Percentiles rank a stretch among this genome's conserved stretches.
Evolutionary conservation across 2,888 invertebrate species (phyloP).

Genomic region (Euplagia quadripunctaria): DNA sequence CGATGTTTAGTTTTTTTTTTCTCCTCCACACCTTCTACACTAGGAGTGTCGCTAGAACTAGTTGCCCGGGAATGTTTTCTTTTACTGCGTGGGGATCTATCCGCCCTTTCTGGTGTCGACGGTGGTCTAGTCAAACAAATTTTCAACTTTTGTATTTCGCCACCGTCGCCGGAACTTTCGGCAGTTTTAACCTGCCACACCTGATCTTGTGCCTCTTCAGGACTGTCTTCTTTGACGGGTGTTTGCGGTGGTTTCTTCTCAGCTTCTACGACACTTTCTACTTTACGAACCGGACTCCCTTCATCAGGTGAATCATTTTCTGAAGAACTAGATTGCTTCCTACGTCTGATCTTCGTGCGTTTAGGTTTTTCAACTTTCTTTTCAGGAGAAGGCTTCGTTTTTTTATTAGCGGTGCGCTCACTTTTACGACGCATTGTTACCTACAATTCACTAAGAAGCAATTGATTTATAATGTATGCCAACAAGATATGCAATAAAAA

Average conservation of each 20-base stretch:
- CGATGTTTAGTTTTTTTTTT: slow-evolving; percentile 79
- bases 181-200: slow-evolving; percentile 87
- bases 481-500: not conserved
- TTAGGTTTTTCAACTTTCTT: slow-evolving; percentile 87
- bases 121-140: slow-evolving; percentile 88
- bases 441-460: slow-evolving; percentile 49
- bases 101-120: slow-evolving; percentile 84
- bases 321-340: slow-evolving; percentile 86
- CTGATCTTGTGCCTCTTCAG: slow-evolving; percentile 77
- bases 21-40: slow-evolving; percentile 79
- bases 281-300: slow-evolving; percentile 61
- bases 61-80: slow-evolving; percentile 84
- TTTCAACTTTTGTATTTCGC: slow-evolving; percentile 89
- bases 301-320: slow-evolving; percentile 85
- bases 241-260: slow-evolving; percentile 67
- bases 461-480: slow-evolving; percentile 7
- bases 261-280: slow-evolving; percentile 58
- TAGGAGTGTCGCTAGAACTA: slow-evolving; percentile 82
- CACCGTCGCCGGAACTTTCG: slow-evolving; percentile 79
- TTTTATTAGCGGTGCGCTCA: slow-evolving; percentile 89
- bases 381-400: slow-evolving; percentile 90
- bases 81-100: slow-evolving; percentile 83
- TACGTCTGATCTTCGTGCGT: slow-evolving; percentile 85
- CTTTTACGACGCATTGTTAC: slow-evolving; percentile 92
- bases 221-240: slow-evolving; percentile 69